Conservation (phyloP, 2,888 invertebrate genomes). For the Andrena camellia region DNA sequence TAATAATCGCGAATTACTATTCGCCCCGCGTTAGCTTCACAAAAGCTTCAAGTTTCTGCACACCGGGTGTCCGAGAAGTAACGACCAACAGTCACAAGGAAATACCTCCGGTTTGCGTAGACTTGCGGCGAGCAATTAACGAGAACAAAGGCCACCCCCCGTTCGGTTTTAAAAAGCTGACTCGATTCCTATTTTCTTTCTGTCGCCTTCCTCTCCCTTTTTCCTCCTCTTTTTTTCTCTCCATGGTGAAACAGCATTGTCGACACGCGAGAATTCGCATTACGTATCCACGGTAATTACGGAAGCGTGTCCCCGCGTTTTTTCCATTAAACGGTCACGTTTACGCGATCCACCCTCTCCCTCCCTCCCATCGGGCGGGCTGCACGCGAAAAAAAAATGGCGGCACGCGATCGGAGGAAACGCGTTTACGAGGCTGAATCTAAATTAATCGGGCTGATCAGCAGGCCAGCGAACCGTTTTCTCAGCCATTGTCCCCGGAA, state of each 20-base stretch:
- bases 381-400: constrained; percentile 39
- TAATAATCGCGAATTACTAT: too few species aligned
- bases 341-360: constrained; percentile 17
- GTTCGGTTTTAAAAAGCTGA: too few species aligned
- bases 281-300: constrained; percentile 36
- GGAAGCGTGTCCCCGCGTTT: constrained; percentile 31
- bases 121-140: background rate
- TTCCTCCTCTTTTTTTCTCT: background rate
- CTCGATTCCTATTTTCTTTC: too few species aligned
- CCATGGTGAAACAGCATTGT: background rate
- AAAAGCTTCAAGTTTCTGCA: background rate
- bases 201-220: too few species aligned
- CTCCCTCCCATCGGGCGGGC: background rate
- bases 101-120: background rate
- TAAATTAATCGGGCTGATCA: constrained; percentile 36
- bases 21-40: background rate
- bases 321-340: constrained; percentile 50
- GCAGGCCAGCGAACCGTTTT: background rate
- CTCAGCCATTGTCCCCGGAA: constrained; percentile 25
- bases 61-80: background rate
- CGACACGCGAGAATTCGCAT: constrained; percentile 39
- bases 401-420: constrained; percentile 39
- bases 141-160: background rate
- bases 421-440: constrained; percentile 5
- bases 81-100: background rate